Evolutionary conservation across 1,140 invertebrate species (phyloP), one percentile per base, ranked within the genome.

Genomic region (Mizuhopecten yessoensis): DNA sequence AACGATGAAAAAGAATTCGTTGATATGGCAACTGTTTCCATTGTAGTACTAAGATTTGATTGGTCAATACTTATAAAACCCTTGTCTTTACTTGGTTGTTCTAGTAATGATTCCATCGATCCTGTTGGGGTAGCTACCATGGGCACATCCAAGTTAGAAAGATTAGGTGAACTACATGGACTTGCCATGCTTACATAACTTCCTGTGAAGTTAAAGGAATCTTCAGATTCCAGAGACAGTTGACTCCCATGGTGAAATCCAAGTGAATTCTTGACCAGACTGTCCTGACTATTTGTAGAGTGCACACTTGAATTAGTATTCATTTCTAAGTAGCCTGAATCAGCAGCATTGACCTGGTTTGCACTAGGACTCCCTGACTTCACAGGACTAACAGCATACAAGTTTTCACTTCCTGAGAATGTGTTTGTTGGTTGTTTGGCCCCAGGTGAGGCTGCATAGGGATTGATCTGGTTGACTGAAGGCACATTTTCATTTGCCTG

Each of bases 101-200:
- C 91, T n/a, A 88, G n/a, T n/a, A 94, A 88, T 17, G 92, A 93
- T 57, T 94, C 93, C 89, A 94, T 91, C 13, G 94, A 94, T 3
- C 93, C 94, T 87, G 94, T 93, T 11, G 93, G 93, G 23, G 94
- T 93, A 33, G 87, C 89, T 17, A 91, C 90, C 17, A 92, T 92
- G 20, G 94, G 92, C 34, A 93, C 88, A 86, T 94, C 94, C 88
- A 94, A 89, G 34, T 93, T 92, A 7, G 94, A 94, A 34, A 94
- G 86, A 86, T 94, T 94, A 49, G 94, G 94, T 49, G 94, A 94
- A 87, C 92, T 93, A 89, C 92, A 94, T 33, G 93, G 92, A 89
- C 94, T 94, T n/a, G 94, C 93, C 93, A 93, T 94, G 57, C 93
- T 95, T 34, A 95, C 95, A 91, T 95, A 94, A 45, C 92, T 94